Conservation (phyloP, 2,888 invertebrate species). For the Graphium colonna region DNA sequence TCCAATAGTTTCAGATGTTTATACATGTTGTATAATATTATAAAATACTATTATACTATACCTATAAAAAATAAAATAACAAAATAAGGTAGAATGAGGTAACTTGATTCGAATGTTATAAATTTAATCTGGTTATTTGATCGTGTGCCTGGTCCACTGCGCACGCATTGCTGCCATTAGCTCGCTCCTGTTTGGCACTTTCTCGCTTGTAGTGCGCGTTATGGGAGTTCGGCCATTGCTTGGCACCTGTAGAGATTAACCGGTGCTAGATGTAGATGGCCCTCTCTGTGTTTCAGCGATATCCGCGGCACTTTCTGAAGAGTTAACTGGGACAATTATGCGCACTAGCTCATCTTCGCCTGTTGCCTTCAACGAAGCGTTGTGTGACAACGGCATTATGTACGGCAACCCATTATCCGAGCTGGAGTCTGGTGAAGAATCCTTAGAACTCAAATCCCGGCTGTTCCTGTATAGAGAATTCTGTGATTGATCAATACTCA, state of each 20-base stretch:
- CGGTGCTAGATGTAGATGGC: slow-evolving; percentile 48
- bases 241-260: slow-evolving; percentile 76
- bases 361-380: slow-evolving; percentile 81
- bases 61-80: slow-evolving; percentile 33
- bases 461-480: slow-evolving; percentile 58
- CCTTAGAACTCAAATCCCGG: slow-evolving; percentile 72
- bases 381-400: slow-evolving; percentile 84
- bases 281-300: slow-evolving; percentile 50
- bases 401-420: slow-evolving; percentile 77
- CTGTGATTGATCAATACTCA: slow-evolving; percentile 61
- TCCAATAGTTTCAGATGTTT: neutral
- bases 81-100: slow-evolving; percentile 37
- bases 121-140: slow-evolving; percentile 79
- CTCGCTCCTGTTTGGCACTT: slow-evolving; percentile 91
- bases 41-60: neutral
- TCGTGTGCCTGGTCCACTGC: slow-evolving; percentile 93
- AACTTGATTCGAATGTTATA: slow-evolving; percentile 42
- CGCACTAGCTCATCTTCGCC: slow-evolving; percentile 81
- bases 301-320: slow-evolving; percentile 58
- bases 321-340: slow-evolving; percentile 82
- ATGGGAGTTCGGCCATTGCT: slow-evolving; percentile 69
- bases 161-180: slow-evolving; percentile 91
- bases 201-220: slow-evolving; percentile 90
- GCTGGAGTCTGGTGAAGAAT: slow-evolving; percentile 59
- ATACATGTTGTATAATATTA: slow-evolving; percentile 18